Conservation (phyloP, 2,888 invertebrate genomes). For the Temnothorax ravouxi region DNA sequence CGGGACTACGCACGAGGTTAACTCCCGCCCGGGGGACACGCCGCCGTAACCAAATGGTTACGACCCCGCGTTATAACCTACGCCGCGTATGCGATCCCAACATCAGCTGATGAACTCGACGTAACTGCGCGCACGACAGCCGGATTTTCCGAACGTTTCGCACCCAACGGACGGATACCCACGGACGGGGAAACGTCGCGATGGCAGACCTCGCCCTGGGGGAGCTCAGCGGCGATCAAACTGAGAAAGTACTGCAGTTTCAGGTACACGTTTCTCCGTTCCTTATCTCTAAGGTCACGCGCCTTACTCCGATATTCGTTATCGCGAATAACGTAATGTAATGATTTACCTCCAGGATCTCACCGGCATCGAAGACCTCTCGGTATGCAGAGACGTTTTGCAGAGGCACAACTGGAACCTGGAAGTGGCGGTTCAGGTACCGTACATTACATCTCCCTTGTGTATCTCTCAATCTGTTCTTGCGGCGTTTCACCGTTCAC, state of each 20-base stretch:
- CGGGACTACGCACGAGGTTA: too few species aligned
- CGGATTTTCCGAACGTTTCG: constrained; percentile 34
- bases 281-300: not conserved
- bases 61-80: constrained; percentile 66
- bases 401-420: constrained; percentile 98
- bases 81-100: constrained; percentile 68
- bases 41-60: constrained; percentile 72
- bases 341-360: constrained; percentile 89
- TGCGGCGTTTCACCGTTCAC: not conserved
- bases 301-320: not conserved
- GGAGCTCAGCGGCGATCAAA: constrained; percentile 94
- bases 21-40: too few species aligned
- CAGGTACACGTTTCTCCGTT: constrained; percentile 87
- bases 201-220: constrained; percentile 85
- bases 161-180: constrained; percentile 25
- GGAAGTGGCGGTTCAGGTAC: constrained; percentile 89
- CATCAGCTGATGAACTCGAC: constrained; percentile 79
- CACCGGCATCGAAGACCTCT: constrained; percentile 97
- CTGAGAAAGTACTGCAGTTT: constrained; percentile 96
- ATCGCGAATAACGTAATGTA: not conserved
- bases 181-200: constrained; percentile 62
- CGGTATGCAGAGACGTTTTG: constrained; percentile 95
- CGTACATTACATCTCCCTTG: not conserved
- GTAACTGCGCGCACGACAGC: constrained; percentile 57
- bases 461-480: not conserved